These are phyloP conservation scores for Microhierax caerulescens DNA, from an alignment of 2,797 vertebrate genomes.

Conservation along the genomic window DNA sequence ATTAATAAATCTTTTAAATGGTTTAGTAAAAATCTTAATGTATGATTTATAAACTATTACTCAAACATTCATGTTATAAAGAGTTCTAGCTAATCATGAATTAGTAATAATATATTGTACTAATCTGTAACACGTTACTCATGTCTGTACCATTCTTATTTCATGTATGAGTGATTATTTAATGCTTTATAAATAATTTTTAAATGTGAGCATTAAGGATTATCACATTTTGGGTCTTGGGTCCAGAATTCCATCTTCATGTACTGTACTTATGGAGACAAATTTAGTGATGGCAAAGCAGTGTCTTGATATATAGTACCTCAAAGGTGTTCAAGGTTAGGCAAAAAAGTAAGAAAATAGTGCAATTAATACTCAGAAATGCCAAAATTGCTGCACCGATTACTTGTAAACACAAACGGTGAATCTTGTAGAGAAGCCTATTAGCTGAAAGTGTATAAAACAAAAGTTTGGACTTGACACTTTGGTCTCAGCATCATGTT, in stretches of 20 bases:
- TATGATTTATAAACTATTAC: neutral
- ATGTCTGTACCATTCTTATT: neutral
- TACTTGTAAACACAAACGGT: neutral
- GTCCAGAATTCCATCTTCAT: neutral
- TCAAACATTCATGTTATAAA: neutral
- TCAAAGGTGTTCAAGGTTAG: neutral
- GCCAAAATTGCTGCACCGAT: neutral
- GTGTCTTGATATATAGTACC: neutral
- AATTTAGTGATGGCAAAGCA: neutral
- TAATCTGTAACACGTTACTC: neutral
- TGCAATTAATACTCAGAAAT: neutral
- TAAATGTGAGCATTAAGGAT: neutral
- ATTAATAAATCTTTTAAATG: neutral
- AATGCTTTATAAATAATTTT: neutral
- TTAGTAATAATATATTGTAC: neutral
- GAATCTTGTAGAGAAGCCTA: neutral
- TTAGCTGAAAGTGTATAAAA: neutral
- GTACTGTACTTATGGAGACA: neutral
- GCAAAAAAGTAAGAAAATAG: neutral
- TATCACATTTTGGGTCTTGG: neutral
- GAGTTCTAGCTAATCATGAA: neutral
- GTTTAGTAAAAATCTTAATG: neutral
- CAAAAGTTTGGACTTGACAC: neutral
- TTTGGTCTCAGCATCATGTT: neutral
- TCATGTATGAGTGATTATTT: fast-evolving